These are phyloP conservation scores for Helostoma temminkii DNA, from an alignment of 2,797 vertebrate genomes.

Conservation along the genomic window DNA sequence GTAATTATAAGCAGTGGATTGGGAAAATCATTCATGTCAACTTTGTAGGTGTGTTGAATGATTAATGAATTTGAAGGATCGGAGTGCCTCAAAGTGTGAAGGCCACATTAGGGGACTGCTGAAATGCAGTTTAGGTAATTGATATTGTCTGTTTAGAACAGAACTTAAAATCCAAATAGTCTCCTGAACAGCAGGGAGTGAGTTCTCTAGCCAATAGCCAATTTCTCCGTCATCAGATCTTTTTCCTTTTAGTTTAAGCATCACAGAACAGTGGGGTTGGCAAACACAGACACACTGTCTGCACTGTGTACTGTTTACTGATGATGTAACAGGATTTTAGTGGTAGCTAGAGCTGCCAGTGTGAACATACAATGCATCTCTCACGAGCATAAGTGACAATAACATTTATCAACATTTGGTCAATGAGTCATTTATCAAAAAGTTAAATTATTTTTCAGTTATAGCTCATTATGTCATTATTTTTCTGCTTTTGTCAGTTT, in stretches of 20 bases:
- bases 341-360: constrained; percentile 27
- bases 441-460: too few species aligned
- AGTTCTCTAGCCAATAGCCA: constrained; percentile 3
- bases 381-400: not conserved
- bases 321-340: constrained; percentile 43
- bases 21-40: too few species aligned
- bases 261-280: constrained; percentile 18
- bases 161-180: constrained; percentile 11
- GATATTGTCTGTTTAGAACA: constrained; percentile 14
- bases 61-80: constrained; percentile 4
- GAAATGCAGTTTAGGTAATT: constrained; percentile 12
- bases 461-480: too few species aligned
- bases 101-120: constrained; percentile 27
- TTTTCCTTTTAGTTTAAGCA: not conserved
- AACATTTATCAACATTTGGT: not conserved
- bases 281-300: constrained; percentile 20
- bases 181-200: constrained; percentile 7
- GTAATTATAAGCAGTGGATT: too few species aligned
- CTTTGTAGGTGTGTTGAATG: too few species aligned
- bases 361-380: constrained; percentile 19
- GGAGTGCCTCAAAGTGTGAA: constrained; percentile 16
- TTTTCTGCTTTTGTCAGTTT: too few species aligned
- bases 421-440: not conserved
- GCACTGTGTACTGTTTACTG: constrained; percentile 24
- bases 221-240: not conserved